Base-by-base conservation (phyloP, 92 coral and sea anemone species). In the Heteractis magnifica region DNA sequence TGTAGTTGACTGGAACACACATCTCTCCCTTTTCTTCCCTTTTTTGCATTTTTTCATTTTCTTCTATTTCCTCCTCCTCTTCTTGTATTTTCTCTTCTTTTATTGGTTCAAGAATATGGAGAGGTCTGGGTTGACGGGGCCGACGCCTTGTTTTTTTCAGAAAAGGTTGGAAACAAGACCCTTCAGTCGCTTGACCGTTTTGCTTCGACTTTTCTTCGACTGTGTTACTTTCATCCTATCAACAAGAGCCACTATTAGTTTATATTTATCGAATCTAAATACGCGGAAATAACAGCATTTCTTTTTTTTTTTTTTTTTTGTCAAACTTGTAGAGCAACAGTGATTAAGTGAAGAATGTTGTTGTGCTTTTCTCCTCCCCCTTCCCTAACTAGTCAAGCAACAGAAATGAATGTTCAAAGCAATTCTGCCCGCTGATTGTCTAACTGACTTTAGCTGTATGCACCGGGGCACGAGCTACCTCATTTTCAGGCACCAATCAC, bases 111-210 rank as follows among this genome's bases (percentile, higher is more conserved):
- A 80, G 75, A 8, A 80, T 80, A 8, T 44, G 75, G 21, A 80
- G 75, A 15, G 83, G 51, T 34, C 52, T 80, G 4, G 83, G 70
- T 19, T 80, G 16, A 56, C 83, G 76, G 8, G 83, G 83, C 49
- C 83, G 83, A 18, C 76, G 83, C 65, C 52, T 80, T 65, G 68
- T 76, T 50, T 76, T n/a, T 49, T 80, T 80, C 6, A 80, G 18
- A 19, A 80, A 80, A 48, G 83, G 83, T 34, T 80, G 83, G 16
- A 80, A 80, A 65, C 83, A 80, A 44, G 83, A 80, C 0, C 83
- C 44, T 34, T 34, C 83, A 53, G 20, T 80, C 59, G 65, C 14
- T 5, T 65, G 23, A 44, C 21, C 26, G 18, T 80, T 80, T 19
- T 80, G 26, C 34, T 80, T 80, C 2, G 10, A n/a, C 0, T 26